These are phyloP conservation scores for Thumatha senex DNA, from an alignment of 2,888 invertebrate species.

Conservation along the genomic window DNA sequence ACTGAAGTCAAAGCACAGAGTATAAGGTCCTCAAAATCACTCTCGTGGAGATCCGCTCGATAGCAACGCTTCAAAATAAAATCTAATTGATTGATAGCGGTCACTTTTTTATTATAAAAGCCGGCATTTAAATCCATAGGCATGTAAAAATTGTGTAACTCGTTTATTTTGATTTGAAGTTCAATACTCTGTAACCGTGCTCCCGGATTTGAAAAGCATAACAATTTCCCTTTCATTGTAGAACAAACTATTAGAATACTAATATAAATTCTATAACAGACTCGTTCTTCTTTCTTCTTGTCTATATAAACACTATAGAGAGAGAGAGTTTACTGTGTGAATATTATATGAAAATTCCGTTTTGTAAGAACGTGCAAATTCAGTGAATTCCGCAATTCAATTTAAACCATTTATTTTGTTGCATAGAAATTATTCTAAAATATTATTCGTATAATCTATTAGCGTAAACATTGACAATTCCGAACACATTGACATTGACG, in stretches of 20 bases:
- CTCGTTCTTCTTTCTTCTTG: too few species aligned
- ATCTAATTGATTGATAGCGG: slow-evolving; percentile 44
- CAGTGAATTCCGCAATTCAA: too few species aligned
- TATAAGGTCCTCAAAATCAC: slow-evolving; percentile 49
- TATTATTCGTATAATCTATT: too few species aligned
- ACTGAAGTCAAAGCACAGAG: slow-evolving; percentile 54
- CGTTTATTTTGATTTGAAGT: slow-evolving; percentile 46
- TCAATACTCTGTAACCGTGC: slow-evolving; percentile 5
- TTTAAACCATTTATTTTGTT: too few species aligned
- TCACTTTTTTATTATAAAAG: slow-evolving; percentile 43
- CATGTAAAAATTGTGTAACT: slow-evolving; percentile 40
- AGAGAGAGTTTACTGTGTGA: too few species aligned
- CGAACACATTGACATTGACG: not conserved
- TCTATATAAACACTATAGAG: too few species aligned
- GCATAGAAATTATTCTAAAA: too few species aligned
- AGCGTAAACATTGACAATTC: not conserved
- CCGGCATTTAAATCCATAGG: slow-evolving; percentile 50
- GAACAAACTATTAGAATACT: too few species aligned
- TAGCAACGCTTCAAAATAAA: slow-evolving; percentile 41
- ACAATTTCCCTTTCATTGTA: too few species aligned
- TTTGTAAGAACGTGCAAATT: too few species aligned
- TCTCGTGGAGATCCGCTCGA: slow-evolving; percentile 42
- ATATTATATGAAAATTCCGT: too few species aligned
- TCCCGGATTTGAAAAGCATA: not conserved
- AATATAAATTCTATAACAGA: too few species aligned